Base-by-base conservation (phyloP, 1,140 invertebrate species). In the Platorchestia sp. region DNA sequence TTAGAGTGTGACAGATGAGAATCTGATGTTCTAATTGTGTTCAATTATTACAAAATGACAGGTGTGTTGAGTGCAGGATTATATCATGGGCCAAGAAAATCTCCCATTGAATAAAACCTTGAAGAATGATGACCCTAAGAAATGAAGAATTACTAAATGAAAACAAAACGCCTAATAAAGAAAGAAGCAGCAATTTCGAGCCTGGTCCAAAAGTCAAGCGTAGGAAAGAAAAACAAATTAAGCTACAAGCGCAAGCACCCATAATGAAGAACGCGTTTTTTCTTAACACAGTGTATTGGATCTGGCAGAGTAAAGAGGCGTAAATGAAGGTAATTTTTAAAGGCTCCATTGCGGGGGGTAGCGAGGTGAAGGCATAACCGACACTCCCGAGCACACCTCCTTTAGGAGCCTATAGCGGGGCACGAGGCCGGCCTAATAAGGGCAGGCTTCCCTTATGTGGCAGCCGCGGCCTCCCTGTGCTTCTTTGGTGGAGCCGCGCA, bases 331-430 rank as follows among this genome's bases (percentile, higher is more conserved):
- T 75, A 75, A 75, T 75, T 75, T 75, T 27, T 36, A 75, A n/a
- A 75, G 59, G 59, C 59, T 75, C 59, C 59, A 75, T 75, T 75
- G 87, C 87, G 87, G 43, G 87, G 87, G 87, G 41, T 42, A 42
- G 87, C 87, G 87, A 89, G 87, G 87, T 44, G 43, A 89, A 44
- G 87, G 87, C 87, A 89, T 89, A 89, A 89, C 87, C n/a, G 87
- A 42, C 87, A 89, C 87, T 89, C 87, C 87, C 87, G 27, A 42
- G 87, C 87, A 89, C 87, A 89, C n/a, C 87, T 44, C 41, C 87
- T 44, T 89, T 89, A 89, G 27, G 1, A 89, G 10, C 42, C 87
- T 36, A 22, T 41, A 42, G 42, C 10, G n/a, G 27, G 87, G 87
- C 87, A 42, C 87, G 7, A 36, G 22, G 43, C 41, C 41, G 87